Conservation (phyloP, 1,140 invertebrate genomes). For the Heliconius nattereri region DNA sequence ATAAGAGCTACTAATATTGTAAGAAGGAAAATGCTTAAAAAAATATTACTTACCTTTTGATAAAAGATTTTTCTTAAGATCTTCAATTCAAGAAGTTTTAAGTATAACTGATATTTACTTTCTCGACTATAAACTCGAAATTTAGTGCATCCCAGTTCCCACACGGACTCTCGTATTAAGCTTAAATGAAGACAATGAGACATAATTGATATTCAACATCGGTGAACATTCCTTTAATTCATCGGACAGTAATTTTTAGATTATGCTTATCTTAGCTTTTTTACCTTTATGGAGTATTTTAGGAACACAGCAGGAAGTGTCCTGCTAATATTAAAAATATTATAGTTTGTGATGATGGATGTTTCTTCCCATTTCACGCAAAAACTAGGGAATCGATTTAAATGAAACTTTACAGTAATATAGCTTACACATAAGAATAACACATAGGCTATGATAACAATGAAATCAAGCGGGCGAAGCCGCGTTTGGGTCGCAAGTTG, state of each 20-base stretch:
- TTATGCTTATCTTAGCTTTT: background rate
- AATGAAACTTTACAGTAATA: too few species aligned
- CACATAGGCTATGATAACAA: too few species aligned
- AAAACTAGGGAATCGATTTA: too few species aligned
- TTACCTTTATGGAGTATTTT: background rate
- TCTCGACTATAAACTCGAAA: background rate
- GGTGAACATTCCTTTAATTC: slow-evolving; percentile 35
- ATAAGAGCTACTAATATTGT: slow-evolving; percentile 13
- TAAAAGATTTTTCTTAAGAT: background rate
- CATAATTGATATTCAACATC: slow-evolving; percentile 41
- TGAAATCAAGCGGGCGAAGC: too few species aligned
- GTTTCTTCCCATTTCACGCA: too few species aligned
- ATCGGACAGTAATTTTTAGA: slow-evolving; percentile 21
- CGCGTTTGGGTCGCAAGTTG: background rate
- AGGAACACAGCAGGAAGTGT: too few species aligned
- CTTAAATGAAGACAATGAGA: slow-evolving; percentile 46
- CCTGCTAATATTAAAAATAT: too few species aligned
- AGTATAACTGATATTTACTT: background rate
- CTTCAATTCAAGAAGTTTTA: background rate
- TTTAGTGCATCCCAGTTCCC: slow-evolving; percentile 36
- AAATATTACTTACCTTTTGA: background rate
- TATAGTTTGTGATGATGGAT: too few species aligned
- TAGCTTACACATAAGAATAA: too few species aligned
- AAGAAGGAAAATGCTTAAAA: background rate
- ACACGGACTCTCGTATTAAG: slow-evolving; percentile 24